Base-by-base conservation (phyloP, 2,888 invertebrate species). In the Drosophila formosana region DNA sequence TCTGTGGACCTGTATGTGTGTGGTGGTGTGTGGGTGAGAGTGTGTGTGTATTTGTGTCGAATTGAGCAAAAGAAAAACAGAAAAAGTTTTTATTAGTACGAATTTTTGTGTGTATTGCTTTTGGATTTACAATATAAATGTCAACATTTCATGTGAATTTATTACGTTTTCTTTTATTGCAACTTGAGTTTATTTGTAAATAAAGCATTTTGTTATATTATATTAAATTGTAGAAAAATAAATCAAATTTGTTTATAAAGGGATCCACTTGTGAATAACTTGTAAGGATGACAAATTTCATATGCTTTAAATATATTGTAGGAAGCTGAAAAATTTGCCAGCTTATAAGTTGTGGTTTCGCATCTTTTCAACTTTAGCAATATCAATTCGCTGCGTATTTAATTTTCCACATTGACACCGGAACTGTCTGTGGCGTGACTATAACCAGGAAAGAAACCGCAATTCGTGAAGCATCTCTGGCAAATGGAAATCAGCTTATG, bases 401-500 rank as follows among this genome's bases (percentile, higher is more conserved):
- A 30, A 30, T 30, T 13, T 18, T 26, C 5, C 56, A 25, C 26
- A 46, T 46, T 52, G 25, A 32, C 26, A 34, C 50, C 43, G n/a
- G 34, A 51, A 26, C 60, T 74, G 37, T 13, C 28, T 7, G 9
- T 30, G 23, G 32, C 37, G 23, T 37, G 58, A 25, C 25, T 37
- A 47, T 45, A 58, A 13, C 25, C 60, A 43, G 49, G n/a, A 56
- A n/a, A 37, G 45, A 25, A 62, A 43, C 58, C 64, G 32, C 72
- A 57, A 65, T 56, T 62, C 55, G 8, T n/a, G 50, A 62, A 45
- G 45, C 28, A 9, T 37, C 28, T 46, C 49, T 55, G 47, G 30
- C 32, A 58, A 49, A 47, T 56, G 43, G 39, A 45, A 71, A 70
- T 70, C 65, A 63, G 70, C 78, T 80, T 66, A 80, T 65, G 62